A percentile compares a stretch with the other conserved stretches of the same genome.
Conservation (phyloP, 2,888 invertebrate genomes). For the Leucania comma region DNA sequence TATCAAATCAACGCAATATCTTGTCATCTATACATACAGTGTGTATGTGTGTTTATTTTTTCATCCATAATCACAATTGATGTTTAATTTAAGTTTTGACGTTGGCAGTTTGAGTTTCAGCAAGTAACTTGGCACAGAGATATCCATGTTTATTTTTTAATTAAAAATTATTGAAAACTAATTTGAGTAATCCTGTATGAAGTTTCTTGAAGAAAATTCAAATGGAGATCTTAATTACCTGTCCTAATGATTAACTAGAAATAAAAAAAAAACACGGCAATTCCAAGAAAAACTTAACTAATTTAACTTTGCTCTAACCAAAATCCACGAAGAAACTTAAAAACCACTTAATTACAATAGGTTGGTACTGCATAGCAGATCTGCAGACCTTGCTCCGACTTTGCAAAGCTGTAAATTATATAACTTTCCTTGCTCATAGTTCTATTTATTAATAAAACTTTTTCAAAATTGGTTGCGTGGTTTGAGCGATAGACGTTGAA, state of each 20-base stretch:
- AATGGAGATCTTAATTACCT: neutral
- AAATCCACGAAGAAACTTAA: neutral
- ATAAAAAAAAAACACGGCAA: neutral
- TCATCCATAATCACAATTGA: neutral
- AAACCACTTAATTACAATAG: neutral
- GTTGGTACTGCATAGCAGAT: neutral
- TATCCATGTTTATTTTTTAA: neutral
- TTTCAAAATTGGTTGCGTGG: too few relatives aligned
- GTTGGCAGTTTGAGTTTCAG: too few relatives aligned
- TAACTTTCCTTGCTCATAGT: too few relatives aligned
- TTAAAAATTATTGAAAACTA: neutral
- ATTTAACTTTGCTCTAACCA: neutral
- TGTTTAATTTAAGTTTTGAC: neutral
- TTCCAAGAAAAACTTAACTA: neutral
- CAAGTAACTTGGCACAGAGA: too few relatives aligned
- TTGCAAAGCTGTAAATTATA: too few relatives aligned
- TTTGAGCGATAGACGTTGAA: too few relatives aligned
- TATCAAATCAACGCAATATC: neutral
- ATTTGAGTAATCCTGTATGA: neutral
- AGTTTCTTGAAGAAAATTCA: neutral
- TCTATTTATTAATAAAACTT: too few relatives aligned
- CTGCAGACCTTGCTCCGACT: too few relatives aligned
- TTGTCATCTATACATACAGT: too few relatives aligned
- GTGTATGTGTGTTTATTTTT: neutral
- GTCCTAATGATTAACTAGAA: neutral